Percentiles rank a stretch among this genome's conserved stretches.
Evolutionary conservation across 92 coral and sea anemone genomes (phyloP).

Genomic region (Desmophyllum pertusum): DNA sequence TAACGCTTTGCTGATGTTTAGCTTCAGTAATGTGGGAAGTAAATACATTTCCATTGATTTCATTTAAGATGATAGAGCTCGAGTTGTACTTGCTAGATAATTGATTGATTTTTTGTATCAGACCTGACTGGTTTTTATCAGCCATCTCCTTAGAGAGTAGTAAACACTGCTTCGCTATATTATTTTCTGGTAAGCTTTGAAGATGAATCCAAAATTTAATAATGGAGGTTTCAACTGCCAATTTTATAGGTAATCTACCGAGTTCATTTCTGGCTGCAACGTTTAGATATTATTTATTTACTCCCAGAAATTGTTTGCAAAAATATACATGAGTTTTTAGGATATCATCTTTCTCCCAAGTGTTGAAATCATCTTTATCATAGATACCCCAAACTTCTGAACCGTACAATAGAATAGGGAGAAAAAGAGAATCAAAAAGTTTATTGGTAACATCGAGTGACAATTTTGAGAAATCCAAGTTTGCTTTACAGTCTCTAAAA

Average conservation of each 20-base stretch:
- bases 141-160: too few species aligned
- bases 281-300: too few species aligned
- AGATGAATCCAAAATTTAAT: too few species aligned
- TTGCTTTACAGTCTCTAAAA: too few species aligned
- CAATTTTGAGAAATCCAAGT: slow-evolving; percentile 1
- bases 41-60: background rate
- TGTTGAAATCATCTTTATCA: background rate
- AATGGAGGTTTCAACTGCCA: too few species aligned
- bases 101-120: background rate
- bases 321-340: too few species aligned
- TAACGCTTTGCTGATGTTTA: background rate
- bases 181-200: too few species aligned
- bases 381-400: slow-evolving; percentile 4
- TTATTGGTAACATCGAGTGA: background rate
- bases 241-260: too few species aligned
- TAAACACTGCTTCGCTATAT: too few species aligned
- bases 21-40: background rate
- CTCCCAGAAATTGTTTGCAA: too few species aligned
- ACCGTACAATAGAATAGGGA: background rate
- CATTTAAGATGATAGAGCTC: too few species aligned
- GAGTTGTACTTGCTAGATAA: background rate
- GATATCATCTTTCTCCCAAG: background rate
- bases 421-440: background rate
- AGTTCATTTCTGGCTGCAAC: too few species aligned
- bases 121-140: background rate